Evolutionary conservation across 2,113 vertebrate genomes (phyloP).

Genomic region (Tragelaphus scriptus): DNA sequence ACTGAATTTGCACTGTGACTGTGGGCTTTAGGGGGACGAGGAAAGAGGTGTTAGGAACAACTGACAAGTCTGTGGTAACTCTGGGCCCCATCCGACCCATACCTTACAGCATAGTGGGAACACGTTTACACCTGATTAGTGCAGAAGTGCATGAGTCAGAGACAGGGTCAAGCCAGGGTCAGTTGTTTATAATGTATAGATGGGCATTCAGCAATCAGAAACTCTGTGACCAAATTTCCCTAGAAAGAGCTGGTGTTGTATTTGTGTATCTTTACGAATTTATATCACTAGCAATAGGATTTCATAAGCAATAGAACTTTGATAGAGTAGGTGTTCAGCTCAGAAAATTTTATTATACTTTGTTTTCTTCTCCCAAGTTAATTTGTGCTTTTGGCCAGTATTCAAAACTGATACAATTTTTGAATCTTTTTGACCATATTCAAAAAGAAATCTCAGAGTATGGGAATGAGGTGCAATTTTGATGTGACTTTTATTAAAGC

Average conservation of each 20-base stretch:
- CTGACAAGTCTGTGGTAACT: neutral
- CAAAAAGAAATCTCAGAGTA: neutral
- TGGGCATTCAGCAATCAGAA: neutral
- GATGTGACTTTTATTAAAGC: conserved; percentile 1
- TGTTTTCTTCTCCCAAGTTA: neutral
- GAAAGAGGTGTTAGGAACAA: neutral
- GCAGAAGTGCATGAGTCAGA: neutral
- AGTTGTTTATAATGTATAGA: neutral
- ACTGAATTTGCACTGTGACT: neutral
- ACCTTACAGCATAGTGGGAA: neutral
- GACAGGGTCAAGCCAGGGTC: fast-evolving
- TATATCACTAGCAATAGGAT: neutral
- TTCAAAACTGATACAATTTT: neutral
- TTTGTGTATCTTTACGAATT: neutral
- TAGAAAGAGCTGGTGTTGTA: neutral
- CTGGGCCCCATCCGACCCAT: neutral
- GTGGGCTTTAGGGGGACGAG: neutral
- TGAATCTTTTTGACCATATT: neutral
- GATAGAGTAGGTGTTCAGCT: neutral
- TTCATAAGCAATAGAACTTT: neutral
- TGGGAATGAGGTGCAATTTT: neutral
- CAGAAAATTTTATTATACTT: neutral
- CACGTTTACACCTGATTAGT: neutral
- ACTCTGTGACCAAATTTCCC: neutral
- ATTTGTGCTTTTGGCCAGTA: neutral